Conservation (phyloP, 2,888 invertebrate species). For the Nudaria mundana region DNA sequence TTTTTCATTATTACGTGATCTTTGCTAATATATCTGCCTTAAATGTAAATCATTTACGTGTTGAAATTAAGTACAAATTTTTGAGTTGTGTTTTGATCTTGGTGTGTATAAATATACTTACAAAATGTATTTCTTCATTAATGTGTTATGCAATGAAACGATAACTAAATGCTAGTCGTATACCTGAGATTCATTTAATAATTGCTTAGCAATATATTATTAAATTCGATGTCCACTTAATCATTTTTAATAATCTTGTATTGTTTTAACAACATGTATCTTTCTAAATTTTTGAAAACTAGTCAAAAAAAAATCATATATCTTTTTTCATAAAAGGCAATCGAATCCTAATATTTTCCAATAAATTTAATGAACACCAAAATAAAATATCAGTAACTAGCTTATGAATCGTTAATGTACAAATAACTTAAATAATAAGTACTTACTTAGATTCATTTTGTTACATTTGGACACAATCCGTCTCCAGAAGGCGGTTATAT, state of each 20-base stretch:
- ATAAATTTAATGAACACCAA: conserved; percentile 3
- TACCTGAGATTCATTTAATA: neutral
- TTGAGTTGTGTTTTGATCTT: neutral
- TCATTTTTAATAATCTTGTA: neutral
- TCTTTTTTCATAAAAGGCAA: no score
- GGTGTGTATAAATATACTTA: neutral
- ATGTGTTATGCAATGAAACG: conserved; percentile 3
- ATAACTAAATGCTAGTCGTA: neutral
- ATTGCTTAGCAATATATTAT: neutral
- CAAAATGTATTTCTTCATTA: neutral
- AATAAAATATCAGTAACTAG: conserved; percentile 30
- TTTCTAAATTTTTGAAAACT: no score
- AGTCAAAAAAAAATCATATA: no score
- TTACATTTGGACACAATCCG: conserved; percentile 22
- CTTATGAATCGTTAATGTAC: conserved; percentile 38
- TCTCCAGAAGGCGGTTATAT: conserved; percentile 16
- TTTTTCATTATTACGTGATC: no score
- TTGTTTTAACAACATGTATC: no score
- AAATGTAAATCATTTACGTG: neutral
- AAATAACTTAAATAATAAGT: conserved; percentile 37
- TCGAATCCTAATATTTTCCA: no score
- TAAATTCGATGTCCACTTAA: neutral
- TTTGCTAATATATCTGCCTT: neutral
- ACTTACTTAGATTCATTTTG: conserved; percentile 33
- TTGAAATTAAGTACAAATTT: neutral